A percentile compares a stretch with the other conserved stretches of the same genome.
These are phyloP conservation scores for Paracanthobrama guichenoti DNA, from an alignment of 2,113 vertebrate species.

Conservation along the genomic window DNA sequence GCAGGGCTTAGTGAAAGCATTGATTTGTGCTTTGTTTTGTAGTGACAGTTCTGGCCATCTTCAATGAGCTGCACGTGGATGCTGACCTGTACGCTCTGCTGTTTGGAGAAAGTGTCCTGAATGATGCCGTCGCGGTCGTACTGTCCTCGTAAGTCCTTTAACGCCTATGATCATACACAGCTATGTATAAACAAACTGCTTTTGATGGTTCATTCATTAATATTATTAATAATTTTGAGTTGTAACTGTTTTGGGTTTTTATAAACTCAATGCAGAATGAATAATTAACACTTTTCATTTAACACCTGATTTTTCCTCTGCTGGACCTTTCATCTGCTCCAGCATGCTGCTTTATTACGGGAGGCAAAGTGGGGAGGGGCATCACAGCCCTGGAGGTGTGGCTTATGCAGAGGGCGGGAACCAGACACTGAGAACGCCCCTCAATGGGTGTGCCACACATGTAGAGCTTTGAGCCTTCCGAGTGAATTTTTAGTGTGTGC, in stretches of 20 bases:
- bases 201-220: constrained; percentile 9
- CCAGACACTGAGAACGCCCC: constrained; percentile 47
- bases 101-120: constrained; percentile 97
- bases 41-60: constrained; percentile 99
- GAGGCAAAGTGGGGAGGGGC: constrained; percentile 51
- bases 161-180: background rate
- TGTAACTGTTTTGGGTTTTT: background rate
- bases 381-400: constrained; percentile 53
- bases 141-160: constrained; percentile 92
- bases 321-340: constrained; percentile 53
- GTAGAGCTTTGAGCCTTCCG: constrained; percentile 45
- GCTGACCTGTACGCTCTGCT: constrained; percentile 95
- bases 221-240: constrained; percentile 37
- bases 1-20: background rate
- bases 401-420: constrained; percentile 54
- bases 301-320: constrained; percentile 54
- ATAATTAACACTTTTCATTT: constrained; percentile 37
- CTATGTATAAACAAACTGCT: background rate
- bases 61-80: constrained; percentile 97
- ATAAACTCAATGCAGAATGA: constrained; percentile 22
- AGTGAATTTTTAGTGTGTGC: constrained; percentile 60
- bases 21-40: constrained; percentile 55
- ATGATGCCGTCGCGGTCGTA: constrained; percentile 95
- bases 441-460: constrained; percentile 64
- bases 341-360: constrained; percentile 68